Base-by-base conservation (phyloP, 1,140 invertebrate species). In the Dendroctonus ponderosae region DNA sequence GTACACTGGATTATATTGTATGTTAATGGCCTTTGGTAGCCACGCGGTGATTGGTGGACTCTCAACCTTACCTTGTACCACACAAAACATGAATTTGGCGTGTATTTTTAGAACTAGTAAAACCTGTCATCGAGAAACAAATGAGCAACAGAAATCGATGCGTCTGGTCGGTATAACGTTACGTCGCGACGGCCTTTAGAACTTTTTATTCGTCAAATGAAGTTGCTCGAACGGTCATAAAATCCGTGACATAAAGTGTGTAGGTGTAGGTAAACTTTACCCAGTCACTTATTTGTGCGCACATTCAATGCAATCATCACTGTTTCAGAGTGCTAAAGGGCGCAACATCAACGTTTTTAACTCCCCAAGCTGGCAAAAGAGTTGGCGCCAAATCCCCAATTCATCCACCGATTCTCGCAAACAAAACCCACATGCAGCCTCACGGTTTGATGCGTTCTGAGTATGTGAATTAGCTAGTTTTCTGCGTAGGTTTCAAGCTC, bases 111-210 rank as follows among this genome's bases (percentile, higher is more conserved):
- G 9, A 40, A 40, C 5, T 0, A 7, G 7, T n/a, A 60, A 60
- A 39, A 60, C 41, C 9, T 4, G 26, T 43, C 51, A 62, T n/a
- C 12, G 26, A 51, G 50, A 51, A 9, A 62, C 52, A 44, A 62
- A 62, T 62, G 52, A 62, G 40, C 15, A 52, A 62, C 14, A 62
- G 26, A 62, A 62, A 60, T 60, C 58, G 58, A 60, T 52, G 49
- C 48, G 60, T 62, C 60, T 9, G 48, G 60, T 52, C 60, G 49
- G 40, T 58, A 15, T 44, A 43, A 5, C 26, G n/a, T 58, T 43
- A n/a, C 56, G 56, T 58, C 56, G 56, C 40, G 41, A 58, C 56
- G 56, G 8, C 44, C 8, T 7, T 51, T 40, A 12, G 40, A 8
- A 51, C 15, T 51, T 51, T 51, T 51, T 51, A 11, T 14, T 48